A percentile compares a stretch with the other conserved stretches of the same genome.
These are phyloP conservation scores for Drosophila acutilabella DNA, from an alignment of 2,888 invertebrate species.

Conservation along the genomic window DNA sequence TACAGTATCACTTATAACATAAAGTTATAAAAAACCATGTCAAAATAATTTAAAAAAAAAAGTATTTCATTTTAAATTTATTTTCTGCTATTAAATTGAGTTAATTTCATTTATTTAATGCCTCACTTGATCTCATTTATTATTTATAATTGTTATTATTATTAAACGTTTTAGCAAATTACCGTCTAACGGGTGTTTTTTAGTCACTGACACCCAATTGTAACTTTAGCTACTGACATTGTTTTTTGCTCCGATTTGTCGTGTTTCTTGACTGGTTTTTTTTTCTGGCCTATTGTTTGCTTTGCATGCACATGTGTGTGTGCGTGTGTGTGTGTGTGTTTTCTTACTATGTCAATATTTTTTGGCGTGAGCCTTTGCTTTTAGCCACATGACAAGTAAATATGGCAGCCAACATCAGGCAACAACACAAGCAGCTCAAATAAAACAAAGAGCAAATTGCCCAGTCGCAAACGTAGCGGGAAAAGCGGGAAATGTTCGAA, in stretches of 20 bases:
- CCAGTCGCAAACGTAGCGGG: constrained; percentile 22
- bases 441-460: constrained; percentile 65
- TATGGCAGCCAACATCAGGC: constrained; percentile 53
- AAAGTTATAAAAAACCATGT: too few species aligned
- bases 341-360: constrained; percentile 77
- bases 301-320: constrained; percentile 28
- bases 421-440: constrained; percentile 21
- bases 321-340: constrained; percentile 28
- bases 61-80: too few species aligned
- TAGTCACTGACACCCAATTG: neutral
- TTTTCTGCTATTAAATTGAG: too few species aligned
- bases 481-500: neutral
- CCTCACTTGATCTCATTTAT: too few species aligned
- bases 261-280: constrained; percentile 53
- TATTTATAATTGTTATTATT: too few species aligned
- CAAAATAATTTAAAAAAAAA: too few species aligned
- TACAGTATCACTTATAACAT: too few species aligned
- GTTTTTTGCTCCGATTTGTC: constrained; percentile 42
- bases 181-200: neutral
- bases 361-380: constrained; percentile 78
- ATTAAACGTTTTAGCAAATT: too few species aligned
- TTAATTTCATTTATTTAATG: too few species aligned
- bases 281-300: constrained; percentile 69
- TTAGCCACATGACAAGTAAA: constrained; percentile 79
- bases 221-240: neutral